A percentile compares a stretch with the other conserved stretches of the same genome.
Evolutionary conservation across 92 coral and sea anemone species (phyloP).

Genomic region (Galaxea fascicularis): DNA sequence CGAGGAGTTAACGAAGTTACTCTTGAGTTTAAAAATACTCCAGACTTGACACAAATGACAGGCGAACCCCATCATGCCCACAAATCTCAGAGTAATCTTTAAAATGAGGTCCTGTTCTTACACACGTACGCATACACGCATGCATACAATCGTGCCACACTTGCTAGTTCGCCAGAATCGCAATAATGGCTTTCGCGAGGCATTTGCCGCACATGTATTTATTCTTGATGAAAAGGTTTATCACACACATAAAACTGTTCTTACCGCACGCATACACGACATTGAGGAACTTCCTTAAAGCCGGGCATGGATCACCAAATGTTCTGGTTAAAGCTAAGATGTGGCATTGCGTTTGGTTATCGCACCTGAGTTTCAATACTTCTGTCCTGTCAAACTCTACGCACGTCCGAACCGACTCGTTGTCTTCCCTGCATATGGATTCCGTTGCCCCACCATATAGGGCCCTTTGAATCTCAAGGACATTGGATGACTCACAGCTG

Average conservation of each 20-base stretch:
- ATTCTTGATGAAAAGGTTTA: too few relatives aligned
- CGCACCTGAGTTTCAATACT: conserved; percentile 15
- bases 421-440: neutral
- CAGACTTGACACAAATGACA: too few relatives aligned
- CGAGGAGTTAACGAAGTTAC: too few relatives aligned
- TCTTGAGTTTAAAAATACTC: too few relatives aligned
- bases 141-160: too few relatives aligned
- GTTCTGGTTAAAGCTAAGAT: neutral
- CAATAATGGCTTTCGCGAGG: too few relatives aligned
- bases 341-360: conserved; percentile 2
- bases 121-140: too few relatives aligned
- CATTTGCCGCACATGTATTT: too few relatives aligned
- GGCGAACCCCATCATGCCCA: too few relatives aligned
- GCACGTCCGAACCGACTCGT: conserved; percentile 2
- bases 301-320: conserved; percentile 44
- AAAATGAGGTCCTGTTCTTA: too few relatives aligned
- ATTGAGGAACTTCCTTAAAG: conserved; percentile 11
- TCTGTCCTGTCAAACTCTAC: conserved; percentile 11
- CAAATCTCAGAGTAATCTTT: too few relatives aligned
- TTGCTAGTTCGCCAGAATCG: neutral
- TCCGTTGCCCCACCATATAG: conserved; percentile 25
- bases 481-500: neutral
- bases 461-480: conserved; percentile 36
- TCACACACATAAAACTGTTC: neutral
- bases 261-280: conserved; percentile 51